A percentile compares a stretch with the other conserved stretches of the same genome.
Evolutionary conservation across 2,113 vertebrate species (phyloP).

Genomic region (Axis porcinus): DNA sequence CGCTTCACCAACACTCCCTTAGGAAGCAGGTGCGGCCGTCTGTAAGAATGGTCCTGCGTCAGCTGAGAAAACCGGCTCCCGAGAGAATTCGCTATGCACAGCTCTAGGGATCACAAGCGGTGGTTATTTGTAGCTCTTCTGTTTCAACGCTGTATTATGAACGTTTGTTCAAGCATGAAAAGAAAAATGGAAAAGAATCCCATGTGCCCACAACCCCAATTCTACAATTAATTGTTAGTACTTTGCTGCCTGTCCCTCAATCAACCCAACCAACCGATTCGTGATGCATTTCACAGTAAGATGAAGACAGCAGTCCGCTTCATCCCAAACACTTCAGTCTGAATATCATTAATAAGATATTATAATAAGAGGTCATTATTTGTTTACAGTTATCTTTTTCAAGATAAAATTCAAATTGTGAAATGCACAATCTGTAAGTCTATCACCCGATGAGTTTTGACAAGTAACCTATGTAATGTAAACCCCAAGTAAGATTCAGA

Average conservation of each 20-base stretch:
- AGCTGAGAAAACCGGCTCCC: neutral
- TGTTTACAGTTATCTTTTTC: neutral
- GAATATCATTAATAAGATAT: neutral
- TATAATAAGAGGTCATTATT: neutral
- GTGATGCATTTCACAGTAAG: neutral
- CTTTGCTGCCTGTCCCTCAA: neutral
- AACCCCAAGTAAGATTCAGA: neutral
- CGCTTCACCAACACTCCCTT: fast-evolving
- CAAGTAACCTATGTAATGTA: neutral
- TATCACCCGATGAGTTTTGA: neutral
- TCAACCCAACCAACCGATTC: neutral
- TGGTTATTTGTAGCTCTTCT: neutral
- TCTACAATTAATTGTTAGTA: neutral
- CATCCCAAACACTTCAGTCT: neutral
- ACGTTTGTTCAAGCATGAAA: neutral
- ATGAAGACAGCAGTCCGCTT: neutral
- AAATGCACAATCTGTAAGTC: neutral
- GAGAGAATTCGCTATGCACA: neutral
- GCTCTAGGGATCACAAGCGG: neutral
- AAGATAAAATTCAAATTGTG: neutral
- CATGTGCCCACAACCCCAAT: neutral
- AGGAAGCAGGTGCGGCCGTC: neutral
- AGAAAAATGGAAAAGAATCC: neutral
- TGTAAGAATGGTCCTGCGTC: fast-evolving
- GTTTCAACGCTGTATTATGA: neutral